phyloP scores from a whole-genome alignment of 2,797 vertebrate species.

The Pseudochromis fuscus region DNA sequence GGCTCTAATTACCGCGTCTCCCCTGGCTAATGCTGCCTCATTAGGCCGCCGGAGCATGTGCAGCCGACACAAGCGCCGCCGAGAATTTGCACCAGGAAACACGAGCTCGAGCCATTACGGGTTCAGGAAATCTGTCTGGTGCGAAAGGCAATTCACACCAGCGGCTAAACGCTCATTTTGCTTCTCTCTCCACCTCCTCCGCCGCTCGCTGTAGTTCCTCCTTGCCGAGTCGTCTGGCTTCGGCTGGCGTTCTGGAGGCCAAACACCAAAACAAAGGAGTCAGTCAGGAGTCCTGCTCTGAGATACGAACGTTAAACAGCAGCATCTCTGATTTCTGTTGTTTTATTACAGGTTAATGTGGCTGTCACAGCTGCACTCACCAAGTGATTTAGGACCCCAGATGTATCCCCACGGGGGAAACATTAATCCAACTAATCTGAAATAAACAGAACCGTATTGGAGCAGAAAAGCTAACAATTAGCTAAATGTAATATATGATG shows the following conservation, averaged over 20 bases:
- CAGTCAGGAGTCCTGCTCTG: conserved; percentile 45
- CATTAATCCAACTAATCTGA: no score
- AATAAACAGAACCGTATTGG: no score
- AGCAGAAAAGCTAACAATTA: no score
- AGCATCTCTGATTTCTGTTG: no score
- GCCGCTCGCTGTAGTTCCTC: conserved; percentile 35
- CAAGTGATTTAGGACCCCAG: rapidly evolving
- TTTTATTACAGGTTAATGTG: neutral
- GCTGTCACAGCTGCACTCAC: no score
- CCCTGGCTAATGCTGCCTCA: conserved; percentile 88
- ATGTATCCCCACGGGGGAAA: no score
- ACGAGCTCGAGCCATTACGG: conserved; percentile 87
- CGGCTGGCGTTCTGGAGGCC: conserved; percentile 25
- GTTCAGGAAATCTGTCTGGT: conserved; percentile 89
- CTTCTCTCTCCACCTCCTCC: conserved; percentile 73
- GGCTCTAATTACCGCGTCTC: conserved; percentile 87
- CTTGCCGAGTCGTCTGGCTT: conserved; percentile 41
- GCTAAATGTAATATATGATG: no score
- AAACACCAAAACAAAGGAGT: conserved; percentile 69
- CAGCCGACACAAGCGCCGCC: conserved; percentile 87
- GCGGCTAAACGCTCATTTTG: conserved; percentile 88
- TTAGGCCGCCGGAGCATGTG: conserved; percentile 89
- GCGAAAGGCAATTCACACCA: conserved; percentile 90
- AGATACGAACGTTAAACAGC: neutral
- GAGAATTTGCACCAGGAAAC: conserved; percentile 87